phyloP scores from a whole-genome alignment of 92 coral and sea anemone species.

The Parazoanthus darwini region DNA sequence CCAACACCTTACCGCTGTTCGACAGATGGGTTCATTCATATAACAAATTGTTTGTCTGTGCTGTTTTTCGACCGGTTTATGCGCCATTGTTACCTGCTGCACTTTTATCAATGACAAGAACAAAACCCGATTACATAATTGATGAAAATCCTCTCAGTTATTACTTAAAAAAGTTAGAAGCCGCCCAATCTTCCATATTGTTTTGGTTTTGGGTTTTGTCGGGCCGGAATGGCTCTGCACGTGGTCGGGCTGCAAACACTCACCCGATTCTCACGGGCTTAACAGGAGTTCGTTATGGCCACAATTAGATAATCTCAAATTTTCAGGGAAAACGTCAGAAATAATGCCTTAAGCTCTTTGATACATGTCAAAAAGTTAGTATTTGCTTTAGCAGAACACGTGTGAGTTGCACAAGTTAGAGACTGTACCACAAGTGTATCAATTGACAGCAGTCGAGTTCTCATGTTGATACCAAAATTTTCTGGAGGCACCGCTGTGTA shows the following conservation, averaged over 20 bases:
- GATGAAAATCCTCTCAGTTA: slow-evolving; percentile 9
- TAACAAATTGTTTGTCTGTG: slow-evolving; percentile 5
- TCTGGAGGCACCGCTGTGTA: not conserved
- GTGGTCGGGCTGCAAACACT: slow-evolving; percentile 30
- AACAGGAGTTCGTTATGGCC: not conserved
- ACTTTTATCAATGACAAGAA: not conserved
- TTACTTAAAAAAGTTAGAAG: slow-evolving; percentile 9
- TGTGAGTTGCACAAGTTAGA: slow-evolving; percentile 8
- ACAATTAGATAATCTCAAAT: slow-evolving; percentile 11
- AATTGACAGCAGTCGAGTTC: slow-evolving; percentile 14
- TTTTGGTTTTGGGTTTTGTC: slow-evolving; percentile 8
- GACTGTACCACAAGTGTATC: not conserved
- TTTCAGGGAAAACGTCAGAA: not conserved
- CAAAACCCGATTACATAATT: slow-evolving; percentile 23
- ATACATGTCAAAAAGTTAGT: slow-evolving; percentile 1
- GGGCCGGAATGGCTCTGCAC: not conserved
- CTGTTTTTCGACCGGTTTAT: not conserved
- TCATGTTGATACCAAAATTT: not conserved
- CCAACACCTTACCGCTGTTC: slow-evolving; percentile 2
- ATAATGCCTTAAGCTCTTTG: not conserved
- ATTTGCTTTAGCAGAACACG: slow-evolving; percentile 13
- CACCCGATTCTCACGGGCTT: slow-evolving; percentile 46
- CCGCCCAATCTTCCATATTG: slow-evolving; percentile 4
- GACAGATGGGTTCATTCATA: slow-evolving; percentile 45
- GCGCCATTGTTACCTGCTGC: not conserved